These are phyloP conservation scores for Ceriagrion tenellum DNA, from an alignment of 2,888 invertebrate genomes.

Conservation along the genomic window DNA sequence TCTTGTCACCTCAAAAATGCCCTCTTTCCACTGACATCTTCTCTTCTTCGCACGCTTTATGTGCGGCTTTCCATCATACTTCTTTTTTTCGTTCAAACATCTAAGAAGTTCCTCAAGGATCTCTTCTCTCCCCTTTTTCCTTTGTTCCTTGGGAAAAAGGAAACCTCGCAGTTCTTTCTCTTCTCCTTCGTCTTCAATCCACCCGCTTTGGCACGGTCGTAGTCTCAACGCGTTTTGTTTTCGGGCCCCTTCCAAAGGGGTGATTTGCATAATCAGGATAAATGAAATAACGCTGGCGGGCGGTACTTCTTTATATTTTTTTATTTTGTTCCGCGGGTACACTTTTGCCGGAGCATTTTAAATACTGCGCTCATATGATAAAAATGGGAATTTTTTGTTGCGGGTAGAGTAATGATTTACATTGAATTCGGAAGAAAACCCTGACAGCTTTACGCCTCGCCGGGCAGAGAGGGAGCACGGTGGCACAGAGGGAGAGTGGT, in stretches of 20 bases:
- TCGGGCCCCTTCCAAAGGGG: background rate
- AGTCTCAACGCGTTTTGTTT: background rate
- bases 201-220: background rate
- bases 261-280: constrained; percentile 29
- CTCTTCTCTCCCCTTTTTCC: background rate
- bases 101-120: background rate
- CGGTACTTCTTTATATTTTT: background rate
- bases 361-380: background rate
- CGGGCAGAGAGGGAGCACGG: background rate
- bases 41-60: too few species aligned
- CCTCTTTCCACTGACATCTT: too few species aligned
- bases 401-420: background rate
- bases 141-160: too few species aligned
- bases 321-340: background rate
- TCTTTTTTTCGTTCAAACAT: background rate
- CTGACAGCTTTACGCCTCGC: background rate
- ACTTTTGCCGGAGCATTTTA: background rate
- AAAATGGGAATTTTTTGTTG: background rate
- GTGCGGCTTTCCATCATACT: background rate
- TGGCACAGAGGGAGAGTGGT: background rate
- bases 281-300: constrained; percentile 30
- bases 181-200: background rate
- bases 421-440: background rate
- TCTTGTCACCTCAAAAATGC: background rate
- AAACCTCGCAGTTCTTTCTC: background rate